These are phyloP conservation scores for Pogonognathellus flavescens DNA, from an alignment of 1,140 invertebrate species.

Conservation along the genomic window DNA sequence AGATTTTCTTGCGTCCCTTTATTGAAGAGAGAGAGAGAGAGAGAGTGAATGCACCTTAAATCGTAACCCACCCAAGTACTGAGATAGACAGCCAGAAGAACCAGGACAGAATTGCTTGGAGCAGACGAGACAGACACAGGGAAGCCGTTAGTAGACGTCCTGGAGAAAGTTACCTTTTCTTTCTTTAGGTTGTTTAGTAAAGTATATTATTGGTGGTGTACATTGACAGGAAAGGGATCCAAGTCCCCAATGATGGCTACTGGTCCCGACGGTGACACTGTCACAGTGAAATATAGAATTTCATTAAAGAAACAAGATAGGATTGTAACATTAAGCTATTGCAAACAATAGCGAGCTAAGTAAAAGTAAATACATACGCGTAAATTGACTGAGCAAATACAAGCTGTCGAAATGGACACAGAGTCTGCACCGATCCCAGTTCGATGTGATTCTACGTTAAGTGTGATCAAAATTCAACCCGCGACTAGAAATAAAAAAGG, in stretches of 20 bases:
- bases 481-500: slow-evolving; percentile 58
- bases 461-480: slow-evolving; percentile 65
- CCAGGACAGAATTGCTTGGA: neutral
- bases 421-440: slow-evolving; percentile 56
- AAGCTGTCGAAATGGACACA: slow-evolving; percentile 43
- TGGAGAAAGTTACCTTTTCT: slow-evolving; percentile 15
- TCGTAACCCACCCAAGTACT: slow-evolving; percentile 10
- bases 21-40: slow-evolving; percentile 24
- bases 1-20: slow-evolving; percentile 46
- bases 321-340: neutral
- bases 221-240: slow-evolving; percentile 15
- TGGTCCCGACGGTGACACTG: slow-evolving; percentile 21
- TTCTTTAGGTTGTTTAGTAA: neutral
- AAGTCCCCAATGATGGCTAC: slow-evolving; percentile 33
- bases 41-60: neutral
- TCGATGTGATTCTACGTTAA: slow-evolving; percentile 65
- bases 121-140: slow-evolving; percentile 24
- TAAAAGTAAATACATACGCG: slow-evolving; percentile 2
- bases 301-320: neutral
- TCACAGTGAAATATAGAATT: slow-evolving; percentile 16
- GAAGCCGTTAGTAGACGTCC: neutral
- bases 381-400: slow-evolving; percentile 32
- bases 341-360: neutral
- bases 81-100: neutral
- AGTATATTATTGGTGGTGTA: neutral